A percentile compares a stretch with the other conserved stretches of the same genome.
Evolutionary conservation across 2,113 vertebrate genomes (phyloP).

Genomic region (Eulacestoma nigropectus): DNA sequence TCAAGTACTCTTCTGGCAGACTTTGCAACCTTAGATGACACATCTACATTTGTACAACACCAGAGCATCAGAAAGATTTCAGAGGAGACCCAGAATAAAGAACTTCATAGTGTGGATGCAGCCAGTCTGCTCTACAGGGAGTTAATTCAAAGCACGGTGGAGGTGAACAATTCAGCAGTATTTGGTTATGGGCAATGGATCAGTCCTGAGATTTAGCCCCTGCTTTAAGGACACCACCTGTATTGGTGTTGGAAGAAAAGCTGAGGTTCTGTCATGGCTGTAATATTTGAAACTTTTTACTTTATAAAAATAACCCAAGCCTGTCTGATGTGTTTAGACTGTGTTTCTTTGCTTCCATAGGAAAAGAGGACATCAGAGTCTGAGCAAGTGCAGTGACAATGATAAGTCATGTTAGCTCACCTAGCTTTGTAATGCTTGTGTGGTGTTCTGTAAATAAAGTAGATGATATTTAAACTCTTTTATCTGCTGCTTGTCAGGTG

Average conservation of each 20-base stretch:
- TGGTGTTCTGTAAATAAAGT: background rate
- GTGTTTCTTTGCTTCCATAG: background rate
- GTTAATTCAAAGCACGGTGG: background rate
- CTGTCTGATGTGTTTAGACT: background rate
- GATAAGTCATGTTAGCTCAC: background rate
- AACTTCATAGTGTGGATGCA: background rate
- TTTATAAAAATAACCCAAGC: background rate
- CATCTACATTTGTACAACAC: background rate
- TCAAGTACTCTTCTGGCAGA: background rate
- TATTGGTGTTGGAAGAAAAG: background rate
- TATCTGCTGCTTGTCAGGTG: background rate
- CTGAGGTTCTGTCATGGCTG: background rate
- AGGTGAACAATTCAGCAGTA: background rate
- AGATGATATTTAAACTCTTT: background rate
- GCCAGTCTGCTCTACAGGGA: background rate
- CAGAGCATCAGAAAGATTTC: background rate
- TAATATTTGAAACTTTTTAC: background rate
- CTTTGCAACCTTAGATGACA: background rate
- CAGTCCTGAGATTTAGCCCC: background rate
- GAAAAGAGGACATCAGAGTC: background rate
- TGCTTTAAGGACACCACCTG: background rate
- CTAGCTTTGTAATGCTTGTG: background rate
- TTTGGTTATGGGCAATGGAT: background rate
- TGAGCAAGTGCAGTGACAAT: background rate
- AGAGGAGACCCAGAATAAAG: background rate